Conservation (phyloP, 1,140 invertebrate genomes). For the Myzus persicae region DNA sequence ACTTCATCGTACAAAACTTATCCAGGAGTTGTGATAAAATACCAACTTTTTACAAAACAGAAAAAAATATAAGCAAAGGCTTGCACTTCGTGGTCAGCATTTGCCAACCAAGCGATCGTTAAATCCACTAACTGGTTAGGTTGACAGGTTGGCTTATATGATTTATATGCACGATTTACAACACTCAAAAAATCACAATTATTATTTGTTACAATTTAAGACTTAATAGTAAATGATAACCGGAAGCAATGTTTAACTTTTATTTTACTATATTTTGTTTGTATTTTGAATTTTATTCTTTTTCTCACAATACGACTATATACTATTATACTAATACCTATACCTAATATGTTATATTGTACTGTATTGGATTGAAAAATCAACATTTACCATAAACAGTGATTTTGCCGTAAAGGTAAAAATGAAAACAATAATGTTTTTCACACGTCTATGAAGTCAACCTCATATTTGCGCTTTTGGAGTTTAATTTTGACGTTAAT, state of each 20-base stretch:
- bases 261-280: neutral
- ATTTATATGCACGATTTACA: too few species aligned
- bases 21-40: neutral
- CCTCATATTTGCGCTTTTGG: conserved; percentile 14
- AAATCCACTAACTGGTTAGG: too few species aligned
- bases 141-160: too few species aligned
- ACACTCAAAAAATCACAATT: neutral
- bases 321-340: too few species aligned
- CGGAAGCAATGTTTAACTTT: too few species aligned
- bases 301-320: neutral
- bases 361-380: conserved; percentile 9
- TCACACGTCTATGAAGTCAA: conserved; percentile 39
- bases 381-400: neutral
- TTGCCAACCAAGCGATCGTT: too few species aligned
- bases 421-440: conserved; percentile 23
- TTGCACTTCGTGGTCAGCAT: too few species aligned
- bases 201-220: too few species aligned
- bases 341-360: neutral
- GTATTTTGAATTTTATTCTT: neutral
- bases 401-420: neutral
- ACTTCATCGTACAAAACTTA: neutral
- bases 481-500: neutral
- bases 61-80: neutral
- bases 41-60: too few species aligned
- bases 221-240: too few species aligned